These are phyloP conservation scores for Ischnura elegans DNA, from an alignment of 2,888 invertebrate genomes.

Conservation along the genomic window DNA sequence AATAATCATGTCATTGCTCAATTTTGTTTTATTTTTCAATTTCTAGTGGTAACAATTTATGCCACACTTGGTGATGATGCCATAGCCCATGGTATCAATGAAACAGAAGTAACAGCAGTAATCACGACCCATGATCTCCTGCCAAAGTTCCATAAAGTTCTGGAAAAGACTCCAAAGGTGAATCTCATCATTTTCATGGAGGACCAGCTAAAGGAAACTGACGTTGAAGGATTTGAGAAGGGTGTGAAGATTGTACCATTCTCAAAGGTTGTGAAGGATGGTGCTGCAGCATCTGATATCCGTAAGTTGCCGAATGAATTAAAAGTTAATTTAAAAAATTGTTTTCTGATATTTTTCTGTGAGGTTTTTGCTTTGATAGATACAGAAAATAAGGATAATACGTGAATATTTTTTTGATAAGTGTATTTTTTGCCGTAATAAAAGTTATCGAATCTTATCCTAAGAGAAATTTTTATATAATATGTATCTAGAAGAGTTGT, in stretches of 20 bases:
- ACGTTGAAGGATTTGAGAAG: slow-evolving; percentile 77
- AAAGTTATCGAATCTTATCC: too few species aligned
- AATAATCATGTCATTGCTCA: not conserved
- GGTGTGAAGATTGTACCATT: slow-evolving; percentile 88
- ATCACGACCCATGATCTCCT: slow-evolving; percentile 95
- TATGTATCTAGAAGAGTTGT: too few species aligned
- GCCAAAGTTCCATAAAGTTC: slow-evolving; percentile 91
- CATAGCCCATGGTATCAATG: slow-evolving; percentile 96
- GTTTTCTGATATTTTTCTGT: too few species aligned
- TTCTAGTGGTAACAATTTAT: slow-evolving; percentile 95
- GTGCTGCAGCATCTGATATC: slow-evolving; percentile 75
- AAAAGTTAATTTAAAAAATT: too few species aligned
- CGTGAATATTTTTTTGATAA: too few species aligned
- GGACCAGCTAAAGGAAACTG: slow-evolving; percentile 89
- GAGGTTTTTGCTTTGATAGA: too few species aligned
- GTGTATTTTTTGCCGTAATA: too few species aligned
- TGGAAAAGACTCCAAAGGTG: slow-evolving; percentile 86
- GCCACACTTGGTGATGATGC: slow-evolving; percentile 98
- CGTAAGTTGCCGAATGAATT: slow-evolving; percentile 46
- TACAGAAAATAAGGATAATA: too few species aligned
- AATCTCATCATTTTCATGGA: slow-evolving; percentile 92
- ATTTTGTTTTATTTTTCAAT: slow-evolving; percentile 48
- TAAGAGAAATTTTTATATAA: too few species aligned
- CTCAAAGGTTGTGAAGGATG: slow-evolving; percentile 84
- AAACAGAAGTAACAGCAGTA: slow-evolving; percentile 95